Evolutionary conservation across 1,140 invertebrate species (phyloP), one percentile per base, ranked within the genome.

Genomic region (Lepidotrigona ventralis): DNA sequence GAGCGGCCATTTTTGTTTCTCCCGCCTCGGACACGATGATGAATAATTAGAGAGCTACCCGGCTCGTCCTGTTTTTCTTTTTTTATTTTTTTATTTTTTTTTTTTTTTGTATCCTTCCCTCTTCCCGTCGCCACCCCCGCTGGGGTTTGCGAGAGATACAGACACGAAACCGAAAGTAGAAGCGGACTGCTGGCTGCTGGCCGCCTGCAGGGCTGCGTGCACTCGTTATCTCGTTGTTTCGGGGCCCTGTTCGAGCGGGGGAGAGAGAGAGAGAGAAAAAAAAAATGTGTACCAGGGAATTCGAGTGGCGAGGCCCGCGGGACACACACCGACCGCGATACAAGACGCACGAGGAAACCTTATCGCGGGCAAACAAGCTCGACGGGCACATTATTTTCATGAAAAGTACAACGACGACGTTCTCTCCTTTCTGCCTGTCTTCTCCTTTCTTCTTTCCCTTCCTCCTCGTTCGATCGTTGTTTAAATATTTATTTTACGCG

Each of bases 21-120:
- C 19, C 71, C 71, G 60, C 39, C 78, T 26, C 39, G 86, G 79
- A 82, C 79, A 74, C 83, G 79, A 85, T 85, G 86, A 88, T 88
- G 86, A 88, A 88, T 88, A 88, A 88, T 88, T 88, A 87, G 87
- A 85, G 79, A 88, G 75, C 9, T 63, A 64, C 51, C 56, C 64
- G 53, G 51, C 11, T 14, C 19, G 12, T 26, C 21, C 54, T 23
- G 8, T 23, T 58, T 54, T 69, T 4, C 46, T 56, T 77, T 79
- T 79, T 71, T 29, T 11, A 0, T 46, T 46, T 46, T 8, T 46
- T 46, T 46, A 8, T 46, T 46, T 46, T 46, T 26, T 23, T n/a
- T 17, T n/a, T 29, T 64, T 64, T 26, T 64, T 17, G 11, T 26
- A 26, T 64, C 26, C 15, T 29, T 66, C 64, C 21, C 1, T 51